Evolutionary conservation across 2,888 invertebrate genomes (phyloP).

Genomic region (Amphipyra berbera): DNA sequence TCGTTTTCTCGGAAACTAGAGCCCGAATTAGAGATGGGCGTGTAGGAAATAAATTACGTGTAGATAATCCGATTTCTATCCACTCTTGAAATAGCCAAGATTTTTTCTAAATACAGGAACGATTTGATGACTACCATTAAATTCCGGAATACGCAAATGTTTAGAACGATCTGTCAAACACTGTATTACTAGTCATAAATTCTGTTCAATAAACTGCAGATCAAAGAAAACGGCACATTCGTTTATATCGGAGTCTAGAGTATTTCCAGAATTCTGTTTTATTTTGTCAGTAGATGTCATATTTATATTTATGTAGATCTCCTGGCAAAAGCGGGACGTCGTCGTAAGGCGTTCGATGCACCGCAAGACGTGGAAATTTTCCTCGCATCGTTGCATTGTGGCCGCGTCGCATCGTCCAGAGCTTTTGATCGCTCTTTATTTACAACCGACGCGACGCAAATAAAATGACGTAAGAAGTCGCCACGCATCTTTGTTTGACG

Average conservation of each 20-base stretch:
- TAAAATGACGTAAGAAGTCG: conserved; percentile 20
- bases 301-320: not conserved
- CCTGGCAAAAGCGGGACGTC: conserved; percentile 20
- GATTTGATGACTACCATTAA: not conserved
- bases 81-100: conserved; percentile 17
- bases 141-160: conserved; percentile 4
- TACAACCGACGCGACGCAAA: conserved; percentile 13
- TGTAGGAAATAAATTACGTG: conserved; percentile 10
- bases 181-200: conserved; percentile 1
- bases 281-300: not conserved
- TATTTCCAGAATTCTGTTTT: not conserved
- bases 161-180: not conserved
- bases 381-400: conserved; percentile 37
- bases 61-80: conserved; percentile 5
- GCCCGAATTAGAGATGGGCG: conserved; percentile 43
- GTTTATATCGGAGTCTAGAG: not conserved
- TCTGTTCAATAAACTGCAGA: conserved; percentile 1
- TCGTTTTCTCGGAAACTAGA: conserved; percentile 25
- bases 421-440: conserved; percentile 37
- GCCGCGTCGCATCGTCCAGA: conserved; percentile 11
- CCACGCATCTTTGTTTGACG: conserved; percentile 6
- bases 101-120: conserved; percentile 1
- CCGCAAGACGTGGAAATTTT: conserved; percentile 47
- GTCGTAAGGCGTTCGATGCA: conserved; percentile 34
- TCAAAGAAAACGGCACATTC: conserved; percentile 2